Conservation (phyloP, 2,113 vertebrate species). For the Xyrauchen texanus region DNA sequence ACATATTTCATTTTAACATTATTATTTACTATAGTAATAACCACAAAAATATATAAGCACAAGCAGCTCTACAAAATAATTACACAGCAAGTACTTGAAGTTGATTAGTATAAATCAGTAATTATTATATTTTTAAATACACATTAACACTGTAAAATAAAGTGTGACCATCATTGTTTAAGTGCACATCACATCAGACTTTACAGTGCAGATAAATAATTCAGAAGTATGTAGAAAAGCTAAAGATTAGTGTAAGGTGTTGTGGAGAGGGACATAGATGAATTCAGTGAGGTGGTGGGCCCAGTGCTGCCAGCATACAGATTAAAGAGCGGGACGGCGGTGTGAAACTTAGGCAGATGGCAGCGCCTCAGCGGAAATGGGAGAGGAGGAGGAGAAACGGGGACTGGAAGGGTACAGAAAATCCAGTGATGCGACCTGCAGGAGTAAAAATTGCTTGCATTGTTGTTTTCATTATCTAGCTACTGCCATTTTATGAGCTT, state of each 20-base stretch:
- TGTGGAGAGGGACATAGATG: conserved; percentile 63
- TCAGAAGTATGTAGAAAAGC: conserved; percentile 46
- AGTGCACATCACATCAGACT: no score
- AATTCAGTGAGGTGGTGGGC: conserved; percentile 73
- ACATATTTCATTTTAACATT: no score
- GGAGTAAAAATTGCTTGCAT: conserved; percentile 95
- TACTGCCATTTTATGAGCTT: conserved; percentile 97
- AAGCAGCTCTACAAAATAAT: no score
- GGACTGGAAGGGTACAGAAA: conserved; percentile 71
- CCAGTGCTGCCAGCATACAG: conserved; percentile 36
- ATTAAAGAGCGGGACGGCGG: conserved; percentile 79
- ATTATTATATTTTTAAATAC: no score
- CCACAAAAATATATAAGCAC: no score
- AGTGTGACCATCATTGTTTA: no score
- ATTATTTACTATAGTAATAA: no score
- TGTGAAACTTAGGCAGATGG: conserved; percentile 88
- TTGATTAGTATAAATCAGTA: no score
- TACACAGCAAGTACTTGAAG: no score
- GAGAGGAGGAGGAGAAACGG: conserved; percentile 54
- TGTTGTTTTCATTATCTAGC: conserved; percentile 99
- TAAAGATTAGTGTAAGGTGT: conserved; percentile 58
- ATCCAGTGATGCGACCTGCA: conserved; percentile 90
- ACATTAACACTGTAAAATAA: no score
- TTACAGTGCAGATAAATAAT: conserved; percentile 42
- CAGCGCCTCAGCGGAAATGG: conserved; percentile 67